phyloP scores from a whole-genome alignment of 2,888 invertebrate genomes.

The Nasonia oneida region DNA sequence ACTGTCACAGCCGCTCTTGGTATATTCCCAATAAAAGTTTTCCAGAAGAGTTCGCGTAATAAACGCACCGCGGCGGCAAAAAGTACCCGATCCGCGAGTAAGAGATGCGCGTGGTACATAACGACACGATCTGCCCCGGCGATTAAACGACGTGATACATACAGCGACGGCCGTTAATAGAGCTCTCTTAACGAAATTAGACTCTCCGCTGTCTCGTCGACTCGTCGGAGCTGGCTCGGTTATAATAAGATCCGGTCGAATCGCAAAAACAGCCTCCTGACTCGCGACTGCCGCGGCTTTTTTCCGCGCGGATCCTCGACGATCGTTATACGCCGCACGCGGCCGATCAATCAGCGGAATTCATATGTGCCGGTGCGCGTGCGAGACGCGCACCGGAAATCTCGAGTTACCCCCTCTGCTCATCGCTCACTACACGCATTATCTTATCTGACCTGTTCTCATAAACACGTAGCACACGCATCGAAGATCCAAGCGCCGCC shows the following conservation, averaged over 20 bases:
- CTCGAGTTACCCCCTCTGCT: constrained; percentile 63
- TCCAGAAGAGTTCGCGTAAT: constrained; percentile 22
- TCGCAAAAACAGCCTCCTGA: constrained; percentile 46
- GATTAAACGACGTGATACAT: constrained; percentile 16
- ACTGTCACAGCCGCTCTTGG: not conserved
- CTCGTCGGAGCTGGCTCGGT: constrained; percentile 18
- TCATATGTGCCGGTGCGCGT: not conserved
- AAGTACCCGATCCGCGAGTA: not conserved
- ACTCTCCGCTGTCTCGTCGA: constrained; percentile 18
- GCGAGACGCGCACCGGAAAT: constrained; percentile 63
- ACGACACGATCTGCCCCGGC: not conserved
- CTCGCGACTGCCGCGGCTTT: not conserved
- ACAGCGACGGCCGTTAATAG: constrained; percentile 26
- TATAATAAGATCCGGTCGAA: constrained; percentile 50
- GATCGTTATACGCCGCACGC: constrained; percentile 55
- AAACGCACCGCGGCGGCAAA: not conserved
- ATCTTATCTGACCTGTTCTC: not conserved
- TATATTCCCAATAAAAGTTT: not conserved
- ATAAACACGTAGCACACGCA: not conserved
- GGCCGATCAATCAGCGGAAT: constrained; percentile 29
- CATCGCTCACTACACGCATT: not conserved
- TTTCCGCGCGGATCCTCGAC: constrained; percentile 23
- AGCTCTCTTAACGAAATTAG: constrained; percentile 51
- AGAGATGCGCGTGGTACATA: not conserved
- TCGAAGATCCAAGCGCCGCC: no score